Percentiles rank a stretch among this genome's conserved stretches.
Evolutionary conservation across 2,113 vertebrate species (phyloP).

Genomic region (Pardalotus punctatus): DNA sequence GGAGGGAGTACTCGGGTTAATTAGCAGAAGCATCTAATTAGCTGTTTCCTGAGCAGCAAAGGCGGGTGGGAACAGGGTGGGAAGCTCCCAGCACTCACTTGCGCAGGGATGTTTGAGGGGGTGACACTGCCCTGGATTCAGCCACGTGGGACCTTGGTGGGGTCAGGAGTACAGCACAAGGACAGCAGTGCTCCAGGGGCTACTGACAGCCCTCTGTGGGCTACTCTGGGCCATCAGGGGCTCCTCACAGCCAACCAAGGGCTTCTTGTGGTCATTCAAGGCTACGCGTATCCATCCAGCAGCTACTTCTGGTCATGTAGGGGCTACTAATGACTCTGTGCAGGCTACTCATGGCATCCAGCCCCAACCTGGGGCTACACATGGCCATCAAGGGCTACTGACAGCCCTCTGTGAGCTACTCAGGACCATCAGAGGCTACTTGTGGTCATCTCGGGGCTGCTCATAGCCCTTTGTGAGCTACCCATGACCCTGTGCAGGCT

Average conservation of each 20-base stretch:
- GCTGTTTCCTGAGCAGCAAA: slow-evolving; percentile 42
- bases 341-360: background rate
- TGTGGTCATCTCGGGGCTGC: background rate
- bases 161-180: background rate
- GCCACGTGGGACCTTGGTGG: accelerated
- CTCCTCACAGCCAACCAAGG: background rate
- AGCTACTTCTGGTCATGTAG: background rate
- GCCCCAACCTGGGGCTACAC: background rate
- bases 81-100: background rate
- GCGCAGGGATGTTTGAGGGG: background rate
- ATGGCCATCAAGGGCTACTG: background rate
- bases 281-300: background rate
- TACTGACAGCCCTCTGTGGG: background rate
- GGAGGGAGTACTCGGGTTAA: slow-evolving; percentile 21
- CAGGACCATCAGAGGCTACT: background rate
- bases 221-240: background rate
- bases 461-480: background rate
- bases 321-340: background rate
- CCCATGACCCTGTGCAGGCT: background rate
- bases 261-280: accelerated
- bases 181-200: background rate
- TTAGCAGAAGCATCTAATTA: slow-evolving; percentile 49
- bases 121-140: background rate
- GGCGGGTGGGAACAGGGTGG: background rate
- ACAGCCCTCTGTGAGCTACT: background rate